Evolutionary conservation across 2,797 vertebrate species (phyloP).

Genomic region (Spheniscus humboldti): DNA sequence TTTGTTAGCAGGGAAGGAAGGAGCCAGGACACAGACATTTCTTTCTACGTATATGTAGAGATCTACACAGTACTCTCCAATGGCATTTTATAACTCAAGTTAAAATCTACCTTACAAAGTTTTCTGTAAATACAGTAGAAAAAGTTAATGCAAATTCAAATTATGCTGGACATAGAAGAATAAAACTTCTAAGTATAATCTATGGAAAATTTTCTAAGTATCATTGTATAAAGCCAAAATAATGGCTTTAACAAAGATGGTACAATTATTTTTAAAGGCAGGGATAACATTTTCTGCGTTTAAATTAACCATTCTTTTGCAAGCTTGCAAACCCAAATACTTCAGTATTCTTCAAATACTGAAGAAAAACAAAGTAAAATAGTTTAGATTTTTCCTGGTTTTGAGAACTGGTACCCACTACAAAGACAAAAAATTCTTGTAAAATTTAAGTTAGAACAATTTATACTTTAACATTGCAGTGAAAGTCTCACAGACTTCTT

Average conservation of each 20-base stretch:
- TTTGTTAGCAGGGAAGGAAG: neutral
- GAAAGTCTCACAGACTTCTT: neutral
- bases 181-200: neutral
- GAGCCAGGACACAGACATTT: neutral
- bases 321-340: neutral
- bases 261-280: neutral
- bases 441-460: neutral
- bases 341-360: neutral
- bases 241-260: neutral
- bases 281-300: neutral
- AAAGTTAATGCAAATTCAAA: neutral
- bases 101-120: neutral
- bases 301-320: neutral
- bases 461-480: neutral
- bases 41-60: neutral
- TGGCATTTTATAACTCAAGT: neutral
- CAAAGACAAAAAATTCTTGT: neutral
- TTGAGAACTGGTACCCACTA: neutral
- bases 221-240: neutral
- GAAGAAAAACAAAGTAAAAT: neutral
- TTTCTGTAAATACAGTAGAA: neutral
- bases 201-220: neutral
- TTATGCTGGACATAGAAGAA: neutral
- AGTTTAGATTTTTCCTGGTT: neutral
- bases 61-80: neutral